Conservation (phyloP, 2,888 invertebrate species). For the Megaustenia siamemsis region DNA sequence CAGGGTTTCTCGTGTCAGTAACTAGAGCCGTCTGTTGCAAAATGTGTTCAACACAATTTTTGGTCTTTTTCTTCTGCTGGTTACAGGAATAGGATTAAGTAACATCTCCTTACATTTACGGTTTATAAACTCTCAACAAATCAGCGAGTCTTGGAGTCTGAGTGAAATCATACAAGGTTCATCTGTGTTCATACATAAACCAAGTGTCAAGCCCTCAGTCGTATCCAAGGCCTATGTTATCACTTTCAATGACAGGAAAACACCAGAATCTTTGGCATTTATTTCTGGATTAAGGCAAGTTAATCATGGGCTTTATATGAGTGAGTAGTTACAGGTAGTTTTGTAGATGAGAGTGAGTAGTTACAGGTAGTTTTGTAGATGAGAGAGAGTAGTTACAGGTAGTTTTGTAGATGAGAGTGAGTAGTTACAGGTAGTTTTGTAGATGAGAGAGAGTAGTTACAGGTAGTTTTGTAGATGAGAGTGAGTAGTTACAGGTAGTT, state of each 20-base stretch:
- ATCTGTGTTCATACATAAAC: conserved; percentile 33
- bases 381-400: no score
- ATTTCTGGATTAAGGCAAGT: conserved; percentile 95
- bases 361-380: no score
- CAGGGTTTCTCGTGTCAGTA: no score
- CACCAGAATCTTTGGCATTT: conserved; percentile 93
- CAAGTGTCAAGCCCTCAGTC: not conserved
- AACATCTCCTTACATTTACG: conserved; percentile 59
- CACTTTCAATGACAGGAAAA: conserved; percentile 96
- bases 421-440: no score
- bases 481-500: no score
- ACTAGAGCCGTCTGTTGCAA: no score
- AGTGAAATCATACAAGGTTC: conserved; percentile 55
- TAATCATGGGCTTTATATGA: not conserved
- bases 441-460: no score
- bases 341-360: no score
- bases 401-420: no score
- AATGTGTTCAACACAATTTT: no score
- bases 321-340: not conserved
- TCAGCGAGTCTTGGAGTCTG: conserved; percentile 60
- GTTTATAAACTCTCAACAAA: not conserved
- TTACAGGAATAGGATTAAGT: conserved; percentile 56
- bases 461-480: no score
- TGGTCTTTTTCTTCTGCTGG: no score
- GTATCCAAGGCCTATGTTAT: conserved; percentile 87